A percentile compares a stretch with the other conserved stretches of the same genome.
Evolutionary conservation across 1,140 invertebrate genomes (phyloP).

Genomic region (Nephila pilipes): DNA sequence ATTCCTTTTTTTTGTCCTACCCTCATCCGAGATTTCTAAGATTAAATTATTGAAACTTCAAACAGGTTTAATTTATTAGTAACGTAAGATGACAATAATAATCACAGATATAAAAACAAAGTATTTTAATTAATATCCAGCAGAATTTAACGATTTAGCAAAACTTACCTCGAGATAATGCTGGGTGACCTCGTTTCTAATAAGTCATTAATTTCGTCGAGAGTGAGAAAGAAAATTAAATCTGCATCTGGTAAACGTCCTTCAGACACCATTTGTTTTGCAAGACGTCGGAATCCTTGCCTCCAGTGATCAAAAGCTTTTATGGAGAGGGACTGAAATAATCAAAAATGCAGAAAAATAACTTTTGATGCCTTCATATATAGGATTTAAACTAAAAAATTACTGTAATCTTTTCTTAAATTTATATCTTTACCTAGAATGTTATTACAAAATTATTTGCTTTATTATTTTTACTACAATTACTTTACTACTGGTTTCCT

Average conservation of each 20-base stretch:
- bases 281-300: constrained; percentile 84
- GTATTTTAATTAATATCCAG: too few species aligned
- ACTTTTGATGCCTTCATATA: neutral
- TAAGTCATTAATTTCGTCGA: constrained; percentile 85
- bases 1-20: too few species aligned
- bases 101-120: too few species aligned
- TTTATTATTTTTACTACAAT: too few species aligned
- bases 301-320: constrained; percentile 85
- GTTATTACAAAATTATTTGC: neutral
- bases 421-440: neutral
- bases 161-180: constrained; percentile 85
- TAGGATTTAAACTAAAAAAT: too few species aligned
- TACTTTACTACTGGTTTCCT: too few species aligned
- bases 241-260: constrained; percentile 86
- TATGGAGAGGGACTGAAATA: constrained; percentile 83
- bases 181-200: constrained; percentile 83
- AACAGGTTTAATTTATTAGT: too few species aligned
- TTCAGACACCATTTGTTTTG: constrained; percentile 84
- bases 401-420: constrained; percentile 63
- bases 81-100: too few species aligned
- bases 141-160: too few species aligned
- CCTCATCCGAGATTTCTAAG: too few species aligned
- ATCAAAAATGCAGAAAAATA: constrained; percentile 35
- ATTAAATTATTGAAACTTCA: too few species aligned
- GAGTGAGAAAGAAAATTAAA: constrained; percentile 87